Percentiles rank a stretch among this genome's conserved stretches.
Conservation (phyloP, 92 coral and sea anemone species). For the Diadumene lineata region DNA sequence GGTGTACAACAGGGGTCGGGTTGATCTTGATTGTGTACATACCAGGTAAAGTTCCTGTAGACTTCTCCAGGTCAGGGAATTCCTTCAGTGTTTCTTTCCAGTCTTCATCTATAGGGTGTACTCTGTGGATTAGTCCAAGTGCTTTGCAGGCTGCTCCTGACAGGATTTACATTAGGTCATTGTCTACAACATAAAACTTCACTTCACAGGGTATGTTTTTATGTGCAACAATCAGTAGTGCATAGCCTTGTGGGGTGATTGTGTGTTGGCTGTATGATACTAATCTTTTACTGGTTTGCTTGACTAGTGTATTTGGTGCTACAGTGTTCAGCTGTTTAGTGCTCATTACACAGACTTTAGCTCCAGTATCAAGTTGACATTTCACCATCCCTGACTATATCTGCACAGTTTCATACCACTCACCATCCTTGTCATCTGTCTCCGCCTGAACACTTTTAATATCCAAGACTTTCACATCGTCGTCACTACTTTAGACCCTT, state of each 20-base stretch:
- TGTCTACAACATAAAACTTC: slow-evolving; percentile 60
- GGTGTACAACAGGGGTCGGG: slow-evolving; percentile 36
- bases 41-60: slow-evolving; percentile 56
- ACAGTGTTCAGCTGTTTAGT: no score
- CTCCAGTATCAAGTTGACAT: no score
- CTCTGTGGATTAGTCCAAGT: slow-evolving; percentile 46
- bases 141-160: slow-evolving; percentile 57
- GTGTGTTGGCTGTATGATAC: no score
- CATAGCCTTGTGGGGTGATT: no score
- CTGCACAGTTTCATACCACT: slow-evolving; percentile 51
- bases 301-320: no score
- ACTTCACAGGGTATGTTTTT: no score
- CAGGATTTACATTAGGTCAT: slow-evolving; percentile 38
- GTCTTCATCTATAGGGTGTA: slow-evolving; percentile 36
- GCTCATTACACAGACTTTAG: no score
- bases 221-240: no score
- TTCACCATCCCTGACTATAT: no score
- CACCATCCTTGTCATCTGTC: slow-evolving; percentile 5
- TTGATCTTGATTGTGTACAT: slow-evolving; percentile 31
- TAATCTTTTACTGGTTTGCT: no score
- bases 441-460: background rate
- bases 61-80: slow-evolving; percentile 42
- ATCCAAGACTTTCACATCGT: background rate
- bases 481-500: slow-evolving; percentile 12
- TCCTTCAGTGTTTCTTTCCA: slow-evolving; percentile 47